Percentiles rank a stretch among this genome's conserved stretches.
Evolutionary conservation across 2,888 invertebrate genomes (phyloP).

Genomic region (Cactoblastis cactorum): DNA sequence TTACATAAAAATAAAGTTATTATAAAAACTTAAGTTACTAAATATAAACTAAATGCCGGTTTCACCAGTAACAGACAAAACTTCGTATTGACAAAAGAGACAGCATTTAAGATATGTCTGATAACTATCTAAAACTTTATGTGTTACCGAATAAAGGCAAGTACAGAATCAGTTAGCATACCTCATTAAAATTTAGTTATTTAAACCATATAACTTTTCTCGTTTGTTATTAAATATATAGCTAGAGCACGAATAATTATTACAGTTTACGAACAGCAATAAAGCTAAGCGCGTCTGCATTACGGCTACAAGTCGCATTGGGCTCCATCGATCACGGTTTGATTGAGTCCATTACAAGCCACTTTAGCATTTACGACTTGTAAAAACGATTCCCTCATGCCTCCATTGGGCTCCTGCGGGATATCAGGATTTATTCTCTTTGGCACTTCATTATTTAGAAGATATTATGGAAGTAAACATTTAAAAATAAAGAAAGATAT

Average conservation of each 20-base stretch:
- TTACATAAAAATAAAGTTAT: no score
- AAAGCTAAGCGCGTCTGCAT: not conserved
- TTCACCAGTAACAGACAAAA: no score
- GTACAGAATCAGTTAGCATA: no score
- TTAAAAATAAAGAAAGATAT: not conserved
- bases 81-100: no score
- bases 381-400: slow-evolving; percentile 48
- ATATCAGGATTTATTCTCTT: slow-evolving; percentile 34
- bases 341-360: slow-evolving; percentile 51
- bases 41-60: no score
- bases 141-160: no score
- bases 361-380: slow-evolving; percentile 59
- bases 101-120: no score
- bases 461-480: not conserved
- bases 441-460: slow-evolving; percentile 10
- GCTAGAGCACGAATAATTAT: not conserved
- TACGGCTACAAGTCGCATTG: slow-evolving; percentile 1
- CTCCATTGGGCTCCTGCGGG: slow-evolving; percentile 41
- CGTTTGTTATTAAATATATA: not conserved
- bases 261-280: not conserved
- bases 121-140: no score
- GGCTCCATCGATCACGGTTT: slow-evolving; percentile 17
- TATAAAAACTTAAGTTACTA: no score
- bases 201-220: not conserved
- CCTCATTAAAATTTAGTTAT: not conserved